Conservation (phyloP, 2,888 invertebrate species). For the Eupeodes luniger region DNA sequence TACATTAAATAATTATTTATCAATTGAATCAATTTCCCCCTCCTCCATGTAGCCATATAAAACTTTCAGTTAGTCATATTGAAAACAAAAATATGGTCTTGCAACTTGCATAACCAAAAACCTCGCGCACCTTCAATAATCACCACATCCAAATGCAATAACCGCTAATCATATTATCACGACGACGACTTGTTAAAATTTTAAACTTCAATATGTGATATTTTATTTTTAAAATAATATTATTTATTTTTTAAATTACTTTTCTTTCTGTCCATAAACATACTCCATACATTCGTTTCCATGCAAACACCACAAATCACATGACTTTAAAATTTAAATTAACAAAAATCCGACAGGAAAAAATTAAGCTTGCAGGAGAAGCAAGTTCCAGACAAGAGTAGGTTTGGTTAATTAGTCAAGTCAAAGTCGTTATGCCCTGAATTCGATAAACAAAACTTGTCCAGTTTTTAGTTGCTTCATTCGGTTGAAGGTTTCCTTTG, state of each 20-base stretch:
- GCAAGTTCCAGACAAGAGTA: background rate
- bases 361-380: constrained; percentile 2
- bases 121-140: background rate
- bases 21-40: background rate
- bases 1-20: background rate
- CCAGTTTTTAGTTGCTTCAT: constrained; percentile 17
- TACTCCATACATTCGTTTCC: background rate
- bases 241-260: constrained; percentile 55
- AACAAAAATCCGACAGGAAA: constrained; percentile 2
- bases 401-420: constrained; percentile 25
- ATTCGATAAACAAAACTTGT: constrained; percentile 24
- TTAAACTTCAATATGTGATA: constrained; percentile 32
- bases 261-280: background rate
- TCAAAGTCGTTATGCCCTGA: constrained; percentile 43
- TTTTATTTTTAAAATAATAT: constrained; percentile 39
- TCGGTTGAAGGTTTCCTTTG: constrained; percentile 60
- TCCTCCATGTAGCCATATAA: background rate
- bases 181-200: constrained; percentile 17
- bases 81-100: background rate
- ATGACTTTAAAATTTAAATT: constrained; percentile 3
- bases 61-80: background rate
- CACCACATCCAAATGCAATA: background rate
- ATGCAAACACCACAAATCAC: constrained; percentile 1
- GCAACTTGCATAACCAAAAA: constrained; percentile 1
- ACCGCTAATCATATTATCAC: constrained; percentile 35